phyloP scores from a whole-genome alignment of 2,113 vertebrate genomes.

The Apeltes quadracus region DNA sequence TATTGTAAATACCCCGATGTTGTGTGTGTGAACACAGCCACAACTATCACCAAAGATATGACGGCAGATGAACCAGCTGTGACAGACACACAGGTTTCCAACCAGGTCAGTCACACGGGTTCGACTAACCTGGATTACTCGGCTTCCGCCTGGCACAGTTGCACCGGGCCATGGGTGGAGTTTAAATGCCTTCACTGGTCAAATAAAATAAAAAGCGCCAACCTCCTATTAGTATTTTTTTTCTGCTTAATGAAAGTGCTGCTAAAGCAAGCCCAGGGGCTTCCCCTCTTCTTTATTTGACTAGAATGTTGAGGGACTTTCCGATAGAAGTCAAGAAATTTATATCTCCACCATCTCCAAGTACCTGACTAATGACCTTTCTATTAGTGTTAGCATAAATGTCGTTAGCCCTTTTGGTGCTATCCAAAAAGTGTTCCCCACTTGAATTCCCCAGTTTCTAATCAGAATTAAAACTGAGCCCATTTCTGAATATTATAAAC shows the following conservation, averaged over 20 bases:
- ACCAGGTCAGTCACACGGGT: conserved; percentile 21
- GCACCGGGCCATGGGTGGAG: neutral
- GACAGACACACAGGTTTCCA: neutral
- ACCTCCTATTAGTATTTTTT: neutral
- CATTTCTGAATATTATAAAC: neutral
- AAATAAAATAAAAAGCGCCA: neutral
- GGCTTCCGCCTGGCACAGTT: neutral
- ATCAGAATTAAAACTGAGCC: neutral
- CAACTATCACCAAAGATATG: conserved; percentile 9
- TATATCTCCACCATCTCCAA: neutral
- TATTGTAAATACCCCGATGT: conserved; percentile 54
- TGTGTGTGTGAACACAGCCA: conserved; percentile 8
- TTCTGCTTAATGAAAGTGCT: neutral
- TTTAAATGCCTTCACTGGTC: neutral
- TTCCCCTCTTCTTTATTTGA: neutral
- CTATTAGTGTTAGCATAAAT: neutral
- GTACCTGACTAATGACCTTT: neutral
- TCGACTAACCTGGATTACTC: neutral
- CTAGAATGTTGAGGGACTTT: neutral
- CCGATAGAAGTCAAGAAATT: neutral
- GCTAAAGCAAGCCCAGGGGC: neutral
- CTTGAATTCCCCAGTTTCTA: neutral
- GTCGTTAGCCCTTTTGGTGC: neutral
- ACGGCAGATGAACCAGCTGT: conserved; percentile 15
- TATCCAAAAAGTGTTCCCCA: neutral